phyloP scores from a whole-genome alignment of 1,140 invertebrate species.

The Bombyx mandarina region DNA sequence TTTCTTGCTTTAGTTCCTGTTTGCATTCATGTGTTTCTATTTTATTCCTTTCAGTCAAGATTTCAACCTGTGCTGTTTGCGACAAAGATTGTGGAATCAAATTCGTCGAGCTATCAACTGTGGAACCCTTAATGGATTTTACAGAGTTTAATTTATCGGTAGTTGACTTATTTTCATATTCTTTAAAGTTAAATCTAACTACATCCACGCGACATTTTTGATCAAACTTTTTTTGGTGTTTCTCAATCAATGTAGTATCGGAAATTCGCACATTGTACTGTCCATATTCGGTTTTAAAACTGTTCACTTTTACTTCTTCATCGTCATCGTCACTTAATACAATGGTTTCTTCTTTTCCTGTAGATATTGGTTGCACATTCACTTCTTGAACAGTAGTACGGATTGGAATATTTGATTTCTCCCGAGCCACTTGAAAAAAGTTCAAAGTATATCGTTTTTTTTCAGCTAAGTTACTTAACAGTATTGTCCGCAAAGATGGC shows the following conservation, averaged over 20 bases:
- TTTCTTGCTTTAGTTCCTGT: too few relatives aligned
- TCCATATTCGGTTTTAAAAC: constrained; percentile 43
- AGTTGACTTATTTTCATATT: too few relatives aligned
- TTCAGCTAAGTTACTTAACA: constrained; percentile 27
- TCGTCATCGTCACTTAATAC: constrained; percentile 57
- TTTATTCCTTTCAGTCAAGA: too few relatives aligned
- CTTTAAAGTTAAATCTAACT: neutral
- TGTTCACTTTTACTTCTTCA: constrained; percentile 19
- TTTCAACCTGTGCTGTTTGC: too few relatives aligned
- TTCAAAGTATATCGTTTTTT: constrained; percentile 41
- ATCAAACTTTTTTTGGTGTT: constrained; percentile 41
- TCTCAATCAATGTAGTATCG: constrained; percentile 18
- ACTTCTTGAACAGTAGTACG: constrained; percentile 15
- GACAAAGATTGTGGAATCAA: too few relatives aligned
- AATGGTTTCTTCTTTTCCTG: constrained; percentile 33
- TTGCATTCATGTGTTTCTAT: too few relatives aligned
- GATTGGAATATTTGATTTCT: constrained; percentile 7
- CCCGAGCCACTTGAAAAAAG: constrained; percentile 32
- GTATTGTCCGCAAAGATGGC: constrained; percentile 27
- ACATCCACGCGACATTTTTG: constrained; percentile 33
- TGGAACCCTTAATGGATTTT: too few relatives aligned
- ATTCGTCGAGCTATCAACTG: too few relatives aligned
- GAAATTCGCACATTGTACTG: constrained; percentile 22
- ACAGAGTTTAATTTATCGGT: too few relatives aligned
- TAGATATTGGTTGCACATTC: constrained; percentile 4